Percentiles rank a stretch among this genome's conserved stretches.
These are phyloP conservation scores for Triplophysa siluroides DNA, from an alignment of 2,113 vertebrate genomes.

Conservation along the genomic window DNA sequence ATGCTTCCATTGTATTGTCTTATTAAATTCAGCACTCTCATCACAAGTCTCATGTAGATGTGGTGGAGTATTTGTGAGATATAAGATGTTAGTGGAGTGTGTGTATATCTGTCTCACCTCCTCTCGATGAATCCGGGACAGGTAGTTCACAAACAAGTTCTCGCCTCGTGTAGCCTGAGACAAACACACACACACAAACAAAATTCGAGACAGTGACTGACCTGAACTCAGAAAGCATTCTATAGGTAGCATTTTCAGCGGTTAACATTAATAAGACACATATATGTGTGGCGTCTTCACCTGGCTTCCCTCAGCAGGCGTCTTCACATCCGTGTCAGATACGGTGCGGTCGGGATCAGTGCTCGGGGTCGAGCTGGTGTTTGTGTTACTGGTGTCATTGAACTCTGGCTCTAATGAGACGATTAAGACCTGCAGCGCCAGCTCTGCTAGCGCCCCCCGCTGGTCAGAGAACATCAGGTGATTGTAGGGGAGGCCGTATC, in stretches of 20 bases:
- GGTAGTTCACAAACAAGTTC: slow-evolving; percentile 97
- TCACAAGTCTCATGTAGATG: too few species aligned
- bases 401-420: slow-evolving; percentile 92
- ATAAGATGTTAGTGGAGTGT: neutral
- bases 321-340: slow-evolving; percentile 2
- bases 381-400: slow-evolving; percentile 76
- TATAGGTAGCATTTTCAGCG: too few species aligned
- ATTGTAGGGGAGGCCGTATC: slow-evolving; percentile 97
- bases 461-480: slow-evolving; percentile 96
- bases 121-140: slow-evolving; percentile 96
- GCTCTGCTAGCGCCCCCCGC: slow-evolving; percentile 93
- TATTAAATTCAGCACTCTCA: too few species aligned
- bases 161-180: slow-evolving; percentile 85
- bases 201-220: neutral
- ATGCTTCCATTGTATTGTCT: too few species aligned
- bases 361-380: slow-evolving; percentile 69
- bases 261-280: neutral
- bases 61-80: too few species aligned
- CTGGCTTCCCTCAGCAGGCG: neutral
- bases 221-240: neutral
- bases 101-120: slow-evolving; percentile 75
- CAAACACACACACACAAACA: neutral
- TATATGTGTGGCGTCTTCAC: neutral
- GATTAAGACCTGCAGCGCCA: slow-evolving; percentile 92
- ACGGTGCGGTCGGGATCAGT: neutral